phyloP scores from a whole-genome alignment of 2,888 invertebrate genomes.

The Drosophila kambysellisi region DNA sequence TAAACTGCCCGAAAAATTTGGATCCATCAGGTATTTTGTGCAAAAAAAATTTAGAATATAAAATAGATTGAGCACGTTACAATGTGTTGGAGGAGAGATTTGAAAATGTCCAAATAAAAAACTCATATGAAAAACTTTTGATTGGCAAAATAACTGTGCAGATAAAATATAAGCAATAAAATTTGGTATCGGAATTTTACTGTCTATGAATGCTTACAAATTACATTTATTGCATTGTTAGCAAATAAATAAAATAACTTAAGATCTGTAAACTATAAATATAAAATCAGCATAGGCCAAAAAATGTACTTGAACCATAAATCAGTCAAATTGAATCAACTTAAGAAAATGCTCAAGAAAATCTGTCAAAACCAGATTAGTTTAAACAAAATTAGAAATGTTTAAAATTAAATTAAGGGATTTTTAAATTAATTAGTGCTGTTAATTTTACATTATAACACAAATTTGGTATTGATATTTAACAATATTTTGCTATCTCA shows the following conservation, averaged over 20 bases:
- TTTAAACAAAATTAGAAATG: neutral
- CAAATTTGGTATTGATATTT: no score
- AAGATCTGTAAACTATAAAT: neutral
- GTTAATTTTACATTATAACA: neutral
- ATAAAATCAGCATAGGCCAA: neutral
- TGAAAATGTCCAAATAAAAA: neutral
- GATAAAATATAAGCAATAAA: neutral
- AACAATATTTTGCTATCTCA: no score
- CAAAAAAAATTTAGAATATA: conserved; percentile 9
- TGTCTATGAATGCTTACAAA: neutral
- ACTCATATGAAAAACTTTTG: neutral
- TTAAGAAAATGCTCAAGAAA: neutral
- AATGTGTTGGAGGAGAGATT: neutral
- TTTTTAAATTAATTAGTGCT: neutral
- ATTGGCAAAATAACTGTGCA: neutral
- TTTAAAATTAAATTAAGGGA: neutral
- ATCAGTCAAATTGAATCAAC: neutral
- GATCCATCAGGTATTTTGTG: conserved; percentile 41
- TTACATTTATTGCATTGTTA: neutral
- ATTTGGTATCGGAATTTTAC: neutral
- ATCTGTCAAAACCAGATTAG: neutral
- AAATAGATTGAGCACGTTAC: neutral
- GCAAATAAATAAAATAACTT: neutral
- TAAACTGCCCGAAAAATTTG: conserved; percentile 27
- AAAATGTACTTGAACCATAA: neutral